Evolutionary conservation across 1,140 invertebrate genomes (phyloP), one percentile per base, ranked within the genome.

Genomic region (Camponotus pennsylvanicus): DNA sequence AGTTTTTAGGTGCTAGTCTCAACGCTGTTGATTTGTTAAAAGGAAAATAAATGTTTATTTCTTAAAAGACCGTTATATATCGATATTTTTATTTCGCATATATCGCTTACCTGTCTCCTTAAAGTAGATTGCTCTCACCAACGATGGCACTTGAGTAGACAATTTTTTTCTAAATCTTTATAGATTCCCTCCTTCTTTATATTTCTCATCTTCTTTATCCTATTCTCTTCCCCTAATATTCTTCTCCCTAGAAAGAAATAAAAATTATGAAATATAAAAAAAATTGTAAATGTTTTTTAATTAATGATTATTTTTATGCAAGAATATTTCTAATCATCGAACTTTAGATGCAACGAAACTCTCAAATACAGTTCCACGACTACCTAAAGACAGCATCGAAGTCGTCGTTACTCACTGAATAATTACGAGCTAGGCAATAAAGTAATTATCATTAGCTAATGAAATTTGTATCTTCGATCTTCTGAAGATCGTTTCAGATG

Each of bases 11-110:
- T 66, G 86, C 86, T 90, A 90, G 89, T 88, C 89, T 89, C 76
- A 88, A 89, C 79, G 80, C 85, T 91, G 89, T 91, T 91, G 90
- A 91, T 91, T 91, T 91, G 90, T 91, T 91, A 90, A 91, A 86
- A 66, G 57, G 55, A 87, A 52, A 91, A 88, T 91, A 91, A 91
- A 91, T 90, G 90, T 91, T 91, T 91, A 91, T 91, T 91, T 91
- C 87, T 73, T 91, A 91, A 91, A 91, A 75, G 64, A 77, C 21
- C 40, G 63, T 86, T 86, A 70, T 21, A 57, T 11, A 57, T 27
- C 0, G 63, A 59, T 3, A 21, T 45, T 11, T 42, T 88, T 45
- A 61, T 78, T 71, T 70, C 32, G 27, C 42, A 4, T 3, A n/a
- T 15, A 34, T 34, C 42, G 34, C 59, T 73, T 32, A 37, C 64